Evolutionary conservation across 2,113 vertebrate genomes (phyloP).

Genomic region (Climacteris rufus): DNA sequence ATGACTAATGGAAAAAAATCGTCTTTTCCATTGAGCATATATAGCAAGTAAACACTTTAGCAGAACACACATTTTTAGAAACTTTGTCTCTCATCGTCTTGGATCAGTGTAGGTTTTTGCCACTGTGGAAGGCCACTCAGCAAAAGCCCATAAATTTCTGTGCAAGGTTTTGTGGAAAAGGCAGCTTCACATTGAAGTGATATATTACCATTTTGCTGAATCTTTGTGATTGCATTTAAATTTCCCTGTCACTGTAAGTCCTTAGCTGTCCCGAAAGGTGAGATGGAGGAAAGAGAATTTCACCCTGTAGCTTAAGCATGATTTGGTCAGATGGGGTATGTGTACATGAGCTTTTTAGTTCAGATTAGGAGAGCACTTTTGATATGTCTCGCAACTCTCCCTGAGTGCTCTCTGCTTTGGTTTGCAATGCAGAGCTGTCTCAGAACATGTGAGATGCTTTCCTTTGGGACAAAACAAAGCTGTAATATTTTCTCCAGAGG

Average conservation of each 20-base stretch:
- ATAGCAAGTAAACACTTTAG: not conserved
- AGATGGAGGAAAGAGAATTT: not conserved
- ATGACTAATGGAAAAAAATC: not conserved
- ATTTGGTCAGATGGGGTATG: not conserved
- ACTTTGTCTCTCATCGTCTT: not conserved
- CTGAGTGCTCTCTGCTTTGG: fast-evolving
- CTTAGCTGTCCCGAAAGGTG: not conserved
- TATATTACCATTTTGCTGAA: not conserved
- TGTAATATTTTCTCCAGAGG: not conserved
- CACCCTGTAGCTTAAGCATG: not conserved
- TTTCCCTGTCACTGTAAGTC: not conserved
- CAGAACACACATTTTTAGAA: not conserved
- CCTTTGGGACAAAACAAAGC: not conserved
- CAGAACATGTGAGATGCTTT: not conserved
- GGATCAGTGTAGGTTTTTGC: not conserved
- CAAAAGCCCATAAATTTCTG: not conserved
- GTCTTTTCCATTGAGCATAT: not conserved
- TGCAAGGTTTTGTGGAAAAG: not conserved
- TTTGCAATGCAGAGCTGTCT: not conserved
- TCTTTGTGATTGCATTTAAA: not conserved
- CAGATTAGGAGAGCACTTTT: not conserved
- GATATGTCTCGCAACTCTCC: not conserved
- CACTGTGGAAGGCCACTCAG: not conserved
- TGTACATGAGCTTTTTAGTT: not conserved
- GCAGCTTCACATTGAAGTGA: not conserved